These are phyloP conservation scores for Catharus fuscescens DNA, from an alignment of 2,113 vertebrate genomes.

Conservation along the genomic window DNA sequence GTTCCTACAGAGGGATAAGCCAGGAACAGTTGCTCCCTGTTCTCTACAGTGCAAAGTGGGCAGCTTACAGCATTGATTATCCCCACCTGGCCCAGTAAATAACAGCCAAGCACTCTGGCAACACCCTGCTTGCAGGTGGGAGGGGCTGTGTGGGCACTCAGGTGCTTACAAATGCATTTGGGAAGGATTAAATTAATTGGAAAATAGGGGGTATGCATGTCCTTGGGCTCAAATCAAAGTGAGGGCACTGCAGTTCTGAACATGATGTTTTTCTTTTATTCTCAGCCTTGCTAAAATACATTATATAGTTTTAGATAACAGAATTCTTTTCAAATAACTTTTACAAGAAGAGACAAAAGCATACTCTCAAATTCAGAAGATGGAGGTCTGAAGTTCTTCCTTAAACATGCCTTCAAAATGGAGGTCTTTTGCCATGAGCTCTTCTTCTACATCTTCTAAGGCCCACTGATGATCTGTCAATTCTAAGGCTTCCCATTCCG, in stretches of 20 bases:
- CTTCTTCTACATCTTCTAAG: constrained; percentile 93
- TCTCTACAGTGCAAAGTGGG: not conserved
- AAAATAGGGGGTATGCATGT: not conserved
- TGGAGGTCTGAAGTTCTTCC: constrained; percentile 92
- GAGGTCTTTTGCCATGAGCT: constrained; percentile 95
- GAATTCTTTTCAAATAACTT: constrained; percentile 12
- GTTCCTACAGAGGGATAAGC: not conserved
- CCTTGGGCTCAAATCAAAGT: not conserved
- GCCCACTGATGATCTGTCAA: constrained; percentile 98
- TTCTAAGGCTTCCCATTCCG: constrained; percentile 97
- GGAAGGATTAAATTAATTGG: not conserved
- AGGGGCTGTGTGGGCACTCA: not conserved
- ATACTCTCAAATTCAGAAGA: constrained; percentile 79
- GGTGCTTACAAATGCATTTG: not conserved
- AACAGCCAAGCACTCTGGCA: not conserved
- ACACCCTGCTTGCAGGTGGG: not conserved
- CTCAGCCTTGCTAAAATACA: constrained; percentile 64
- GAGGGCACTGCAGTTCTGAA: constrained; percentile 27
- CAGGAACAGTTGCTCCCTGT: not conserved
- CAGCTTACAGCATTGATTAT: not conserved
- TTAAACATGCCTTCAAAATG: constrained; percentile 97
- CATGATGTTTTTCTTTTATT: constrained; percentile 58
- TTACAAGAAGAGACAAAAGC: constrained; percentile 26
- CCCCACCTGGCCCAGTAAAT: not conserved
- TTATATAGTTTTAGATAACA: constrained; percentile 45